Evolutionary conservation across 2,888 invertebrate genomes (phyloP), one percentile per base, ranked within the genome.

Genomic region (Drosophila neotestacea): DNA sequence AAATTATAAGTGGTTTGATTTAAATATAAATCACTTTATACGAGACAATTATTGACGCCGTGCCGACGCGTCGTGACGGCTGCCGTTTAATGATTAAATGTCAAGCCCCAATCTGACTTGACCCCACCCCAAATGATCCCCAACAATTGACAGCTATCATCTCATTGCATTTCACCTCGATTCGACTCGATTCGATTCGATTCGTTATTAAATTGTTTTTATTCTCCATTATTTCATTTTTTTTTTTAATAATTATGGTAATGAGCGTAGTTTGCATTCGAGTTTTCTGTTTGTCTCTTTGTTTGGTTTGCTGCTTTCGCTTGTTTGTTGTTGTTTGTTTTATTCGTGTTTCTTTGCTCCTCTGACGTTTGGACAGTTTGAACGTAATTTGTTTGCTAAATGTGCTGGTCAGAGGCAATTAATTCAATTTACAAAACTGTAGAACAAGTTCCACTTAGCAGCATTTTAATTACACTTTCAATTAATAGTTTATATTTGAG

Each of bases 11-110:
- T 83, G 79, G 78, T 84, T 90, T 82, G 85, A 86, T 86, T 88
- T 87, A 77, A 86, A 88, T 88, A 86, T 88, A 88, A 88, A 88
- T 90, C 82, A 88, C 77, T 81, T 88, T 89, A 90, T 86, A 88
- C 85, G 80, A 81, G 81, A 83, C 85, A 82, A 78, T 85, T 85
- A 86, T 86, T 86, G 79, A 80, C 73, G 77, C 48, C 61, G 75
- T 67, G 22, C 1, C 22, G 44, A 38, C 60, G 41, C 54, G 30
- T 42, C 54, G 41, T 54, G 70, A 59, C 66, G 51, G 71, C 76
- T 71, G 83, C 61, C 69, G 61, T 73, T 76, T 76, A 76, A 79
- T 81, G 79, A 79, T 68, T 70, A 59, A 64, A 71, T 65, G 56
- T 58, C 47, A 60, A 13, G 16, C 16, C 47, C 39, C 50, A 44